Evolutionary conservation across 2,888 invertebrate genomes (phyloP), one percentile per base, ranked within the genome.

Genomic region (Xanthia icteritia): DNA sequence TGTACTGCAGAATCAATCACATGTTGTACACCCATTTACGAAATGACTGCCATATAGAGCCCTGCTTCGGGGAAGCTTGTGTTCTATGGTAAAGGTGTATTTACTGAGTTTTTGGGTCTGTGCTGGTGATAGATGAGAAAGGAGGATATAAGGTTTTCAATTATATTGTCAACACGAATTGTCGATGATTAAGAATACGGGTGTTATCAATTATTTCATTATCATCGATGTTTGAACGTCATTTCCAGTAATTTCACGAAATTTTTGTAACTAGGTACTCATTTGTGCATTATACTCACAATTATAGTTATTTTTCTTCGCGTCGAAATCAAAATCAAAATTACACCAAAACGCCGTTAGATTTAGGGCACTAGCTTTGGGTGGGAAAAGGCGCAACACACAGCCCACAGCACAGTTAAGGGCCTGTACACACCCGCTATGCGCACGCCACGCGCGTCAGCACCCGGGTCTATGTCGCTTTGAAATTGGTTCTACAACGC

Each of bases 1-100:
- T 86, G 74, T 83, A 69, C 65, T 72, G 61, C 64, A 63, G 63
- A 86, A 84, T 86, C 86, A 86, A 86, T 84, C 83, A 72, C 73
- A 68, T n/a, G 64, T 61, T 36, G 45, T 73, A 60, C 48, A 36
- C 13, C 61, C 72, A 85, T 85, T 76, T 82, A 63, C 63, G 76
- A 63, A 83, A 83, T 76, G 13, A 73, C 64, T 64, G 45, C 56
- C 61, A 67, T 74, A 69, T 84, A 58, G 5, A 66, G 67, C 36
- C 15, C 39, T 56, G n/a, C 31, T 42, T 54, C n/a, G 45, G 11
- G 36, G 11, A 36, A 51, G 27, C 0, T 39, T 56, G 23, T 63
- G n/a, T 5, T 17, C 9, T 15, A 42, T 31, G 8, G n/a, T n/a
- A n/a, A 31, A 31, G 58, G 9, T 31, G 45, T 78, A 23, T 15